Conservation (phyloP, 2,888 invertebrate genomes). For the Coleophora deauratella region DNA sequence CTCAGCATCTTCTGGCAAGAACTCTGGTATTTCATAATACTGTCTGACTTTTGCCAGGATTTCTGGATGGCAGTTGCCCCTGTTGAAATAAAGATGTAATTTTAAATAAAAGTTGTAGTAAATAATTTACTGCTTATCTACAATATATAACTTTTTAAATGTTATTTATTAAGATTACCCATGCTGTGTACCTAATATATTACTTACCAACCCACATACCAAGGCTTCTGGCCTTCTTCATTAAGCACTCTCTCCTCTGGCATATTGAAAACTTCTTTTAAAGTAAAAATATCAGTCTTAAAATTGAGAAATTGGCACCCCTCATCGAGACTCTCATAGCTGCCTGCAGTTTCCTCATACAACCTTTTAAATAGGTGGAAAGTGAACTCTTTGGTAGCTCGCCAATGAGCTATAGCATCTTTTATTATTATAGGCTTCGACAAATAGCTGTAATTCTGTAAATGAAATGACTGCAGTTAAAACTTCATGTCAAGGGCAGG, state of each 20-base stretch:
- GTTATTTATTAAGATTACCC: background rate
- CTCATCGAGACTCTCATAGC: slow-evolving; percentile 82
- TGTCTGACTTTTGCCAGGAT: slow-evolving; percentile 81
- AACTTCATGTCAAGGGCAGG: background rate
- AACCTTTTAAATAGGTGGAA: slow-evolving; percentile 80
- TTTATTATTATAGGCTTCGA: slow-evolving; percentile 87
- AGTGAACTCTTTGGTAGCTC: slow-evolving; percentile 79
- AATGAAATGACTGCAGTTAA: slow-evolving; percentile 9
- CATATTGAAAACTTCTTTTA: slow-evolving; percentile 87
- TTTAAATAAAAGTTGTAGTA: background rate
- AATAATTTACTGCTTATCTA: background rate
- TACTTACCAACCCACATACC: slow-evolving; percentile 93
- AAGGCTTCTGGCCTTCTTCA: slow-evolving; percentile 77
- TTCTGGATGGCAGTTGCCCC: slow-evolving; percentile 91
- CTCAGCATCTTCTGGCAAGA: slow-evolving; percentile 92
- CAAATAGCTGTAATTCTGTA: slow-evolving; percentile 81
- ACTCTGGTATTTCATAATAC: slow-evolving; percentile 87
- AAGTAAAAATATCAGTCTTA: slow-evolving; percentile 83
- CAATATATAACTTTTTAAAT: background rate
- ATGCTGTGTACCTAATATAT: background rate
- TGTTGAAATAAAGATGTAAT: slow-evolving; percentile 25
- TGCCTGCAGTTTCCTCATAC: slow-evolving; percentile 79
- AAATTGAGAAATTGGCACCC: slow-evolving; percentile 92
- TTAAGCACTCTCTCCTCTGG: slow-evolving; percentile 76
- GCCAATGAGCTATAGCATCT: slow-evolving; percentile 84